These are phyloP conservation scores for Tautogolabrus adspersus DNA, from an alignment of 2,113 vertebrate species.

Conservation along the genomic window DNA sequence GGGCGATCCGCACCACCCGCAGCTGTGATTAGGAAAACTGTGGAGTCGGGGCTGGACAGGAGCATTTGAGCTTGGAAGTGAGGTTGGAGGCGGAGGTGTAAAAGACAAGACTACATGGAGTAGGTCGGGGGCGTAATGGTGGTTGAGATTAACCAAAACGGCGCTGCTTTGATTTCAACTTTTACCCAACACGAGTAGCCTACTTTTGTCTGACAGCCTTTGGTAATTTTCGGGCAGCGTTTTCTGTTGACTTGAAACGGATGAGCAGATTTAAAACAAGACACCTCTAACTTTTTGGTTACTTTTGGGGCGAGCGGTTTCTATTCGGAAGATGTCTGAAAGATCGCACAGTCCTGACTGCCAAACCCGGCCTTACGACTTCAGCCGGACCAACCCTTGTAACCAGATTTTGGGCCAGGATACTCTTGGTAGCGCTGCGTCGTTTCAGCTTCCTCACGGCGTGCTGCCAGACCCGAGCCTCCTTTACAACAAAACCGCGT, in stretches of 20 bases:
- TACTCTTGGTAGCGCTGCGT: constrained; percentile 59
- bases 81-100: constrained; percentile 1
- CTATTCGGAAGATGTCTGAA: constrained; percentile 77
- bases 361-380: constrained; percentile 78
- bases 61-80: constrained; percentile 63
- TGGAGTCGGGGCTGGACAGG: not conserved
- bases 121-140: constrained; percentile 47
- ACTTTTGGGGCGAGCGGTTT: not conserved
- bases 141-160: constrained; percentile 42
- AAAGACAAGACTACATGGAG: constrained; percentile 38
- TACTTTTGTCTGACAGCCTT: not conserved
- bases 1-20: constrained; percentile 41
- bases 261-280: constrained; percentile 10
- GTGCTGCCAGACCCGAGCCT: constrained; percentile 79
- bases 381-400: constrained; percentile 70
- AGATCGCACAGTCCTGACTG: constrained; percentile 77
- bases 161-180: not conserved
- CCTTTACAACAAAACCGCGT: constrained; percentile 80
- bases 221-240: not conserved
- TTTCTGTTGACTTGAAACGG: constrained; percentile 12
- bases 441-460: constrained; percentile 76
- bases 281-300: not conserved
- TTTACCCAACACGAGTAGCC: not conserved
- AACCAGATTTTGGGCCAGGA: constrained; percentile 73
- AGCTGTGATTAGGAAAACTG: constrained; percentile 74